Percentiles rank a stretch among this genome's conserved stretches.
These are phyloP conservation scores for Balaenoptera acutorostrata DNA, from an alignment of 2,113 vertebrate genomes.

Conservation along the genomic window DNA sequence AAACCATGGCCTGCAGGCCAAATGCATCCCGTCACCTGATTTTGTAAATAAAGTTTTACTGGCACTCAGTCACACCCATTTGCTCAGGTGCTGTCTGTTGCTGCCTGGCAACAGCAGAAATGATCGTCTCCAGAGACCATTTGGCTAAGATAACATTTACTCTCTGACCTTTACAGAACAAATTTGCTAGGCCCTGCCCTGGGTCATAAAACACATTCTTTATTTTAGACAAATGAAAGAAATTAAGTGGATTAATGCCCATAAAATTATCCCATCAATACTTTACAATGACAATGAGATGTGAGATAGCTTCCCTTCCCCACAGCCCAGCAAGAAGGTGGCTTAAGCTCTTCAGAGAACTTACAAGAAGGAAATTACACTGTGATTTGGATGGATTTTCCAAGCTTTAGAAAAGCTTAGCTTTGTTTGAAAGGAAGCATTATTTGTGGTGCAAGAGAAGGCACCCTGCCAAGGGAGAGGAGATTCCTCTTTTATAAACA, in stretches of 20 bases:
- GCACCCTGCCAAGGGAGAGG: constrained; percentile 48
- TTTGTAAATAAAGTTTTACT: background rate
- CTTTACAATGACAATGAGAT: background rate
- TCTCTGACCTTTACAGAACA: background rate
- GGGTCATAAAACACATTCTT: background rate
- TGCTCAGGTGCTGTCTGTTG: background rate
- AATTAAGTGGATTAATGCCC: background rate
- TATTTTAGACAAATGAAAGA: background rate
- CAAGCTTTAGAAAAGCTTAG: background rate
- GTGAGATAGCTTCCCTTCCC: background rate
- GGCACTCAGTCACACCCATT: fast-evolving
- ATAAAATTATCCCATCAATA: background rate
- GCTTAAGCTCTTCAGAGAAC: background rate
- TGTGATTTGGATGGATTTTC: constrained; percentile 20
- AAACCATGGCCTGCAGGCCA: background rate
- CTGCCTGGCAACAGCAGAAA: background rate
- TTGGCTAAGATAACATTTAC: background rate
- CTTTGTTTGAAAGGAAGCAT: constrained; percentile 43
- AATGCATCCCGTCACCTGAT: background rate
- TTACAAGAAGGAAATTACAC: background rate
- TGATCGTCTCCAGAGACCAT: background rate
- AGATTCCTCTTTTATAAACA: constrained; percentile 13
- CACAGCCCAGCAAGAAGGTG: background rate
- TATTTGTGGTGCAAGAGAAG: constrained; percentile 7
- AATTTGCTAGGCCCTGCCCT: background rate